phyloP scores from a whole-genome alignment of 2,113 vertebrate species.

The Lophius piscatorius region DNA sequence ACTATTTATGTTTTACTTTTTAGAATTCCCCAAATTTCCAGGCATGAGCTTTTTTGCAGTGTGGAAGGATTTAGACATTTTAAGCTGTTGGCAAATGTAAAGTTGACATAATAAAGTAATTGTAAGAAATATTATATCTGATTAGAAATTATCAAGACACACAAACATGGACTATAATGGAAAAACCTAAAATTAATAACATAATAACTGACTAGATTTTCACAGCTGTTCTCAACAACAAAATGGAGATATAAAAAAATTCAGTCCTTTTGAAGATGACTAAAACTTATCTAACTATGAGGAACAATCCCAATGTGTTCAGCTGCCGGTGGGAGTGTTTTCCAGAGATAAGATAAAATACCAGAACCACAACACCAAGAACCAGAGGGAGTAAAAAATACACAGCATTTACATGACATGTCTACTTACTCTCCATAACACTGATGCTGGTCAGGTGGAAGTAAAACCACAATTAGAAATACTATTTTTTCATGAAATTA shows the following conservation, averaged over 20 bases:
- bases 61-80: neutral
- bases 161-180: no score
- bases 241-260: neutral
- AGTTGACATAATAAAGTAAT: no score
- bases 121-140: no score
- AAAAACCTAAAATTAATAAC: neutral
- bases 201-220: neutral
- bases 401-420: neutral
- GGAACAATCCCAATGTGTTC: conserved; percentile 2
- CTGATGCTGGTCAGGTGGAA: no score
- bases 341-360: conserved; percentile 43
- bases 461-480: no score
- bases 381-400: conserved; percentile 6
- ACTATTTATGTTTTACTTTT: no score
- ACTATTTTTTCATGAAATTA: no score
- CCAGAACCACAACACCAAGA: conserved; percentile 15
- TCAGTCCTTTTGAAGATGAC: neutral
- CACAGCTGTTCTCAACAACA: conserved; percentile 2
- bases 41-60: no score
- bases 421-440: no score
- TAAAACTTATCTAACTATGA: conserved; percentile 6
- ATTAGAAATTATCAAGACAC: no score
- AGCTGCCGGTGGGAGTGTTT: conserved; percentile 35
- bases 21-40: no score
- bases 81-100: no score